Evolutionary conservation across 1,140 invertebrate species (phyloP).

Genomic region (Hylaeus volcanicus): DNA sequence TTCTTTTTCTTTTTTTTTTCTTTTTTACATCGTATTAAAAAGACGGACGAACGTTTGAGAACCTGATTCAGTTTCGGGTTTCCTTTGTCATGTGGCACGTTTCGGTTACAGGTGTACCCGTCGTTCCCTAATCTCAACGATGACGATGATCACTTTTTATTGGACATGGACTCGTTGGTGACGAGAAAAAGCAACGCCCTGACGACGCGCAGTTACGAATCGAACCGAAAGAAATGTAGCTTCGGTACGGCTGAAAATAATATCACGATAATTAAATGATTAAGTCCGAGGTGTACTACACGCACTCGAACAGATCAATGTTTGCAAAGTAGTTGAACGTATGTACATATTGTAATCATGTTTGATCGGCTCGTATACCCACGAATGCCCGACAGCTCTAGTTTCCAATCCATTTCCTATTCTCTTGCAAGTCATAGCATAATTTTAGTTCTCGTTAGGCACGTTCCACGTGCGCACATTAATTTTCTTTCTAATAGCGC

Average conservation of each 20-base stretch:
- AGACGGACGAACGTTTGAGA: background rate
- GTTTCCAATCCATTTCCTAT: background rate
- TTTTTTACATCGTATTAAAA: background rate
- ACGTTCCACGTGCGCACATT: background rate
- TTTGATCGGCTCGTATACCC: too few relatives aligned
- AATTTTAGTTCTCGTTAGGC: background rate
- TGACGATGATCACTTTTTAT: constrained; percentile 70
- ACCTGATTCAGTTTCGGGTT: constrained; percentile 19
- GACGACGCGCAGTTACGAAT: constrained; percentile 60
- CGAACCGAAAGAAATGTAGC: constrained; percentile 68
- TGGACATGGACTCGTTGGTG: constrained; percentile 75
- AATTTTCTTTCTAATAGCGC: background rate
- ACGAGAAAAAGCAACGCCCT: constrained; percentile 57
- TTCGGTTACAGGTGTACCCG: constrained; percentile 55
- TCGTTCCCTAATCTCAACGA: constrained; percentile 47
- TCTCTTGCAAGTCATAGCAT: background rate
- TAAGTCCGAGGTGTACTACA: too few relatives aligned
- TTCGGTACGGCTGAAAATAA: constrained; percentile 66
- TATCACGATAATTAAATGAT: too few relatives aligned
- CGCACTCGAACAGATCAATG: too few relatives aligned
- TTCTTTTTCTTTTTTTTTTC: constrained; percentile 1
- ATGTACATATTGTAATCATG: background rate
- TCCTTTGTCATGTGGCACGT: constrained; percentile 33
- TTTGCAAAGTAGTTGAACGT: too few relatives aligned
- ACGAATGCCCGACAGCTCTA: too few relatives aligned